Evolutionary conservation across 2,113 vertebrate species (phyloP), one percentile per base, ranked within the genome.

Genomic region (Uropsilus gracilis): DNA sequence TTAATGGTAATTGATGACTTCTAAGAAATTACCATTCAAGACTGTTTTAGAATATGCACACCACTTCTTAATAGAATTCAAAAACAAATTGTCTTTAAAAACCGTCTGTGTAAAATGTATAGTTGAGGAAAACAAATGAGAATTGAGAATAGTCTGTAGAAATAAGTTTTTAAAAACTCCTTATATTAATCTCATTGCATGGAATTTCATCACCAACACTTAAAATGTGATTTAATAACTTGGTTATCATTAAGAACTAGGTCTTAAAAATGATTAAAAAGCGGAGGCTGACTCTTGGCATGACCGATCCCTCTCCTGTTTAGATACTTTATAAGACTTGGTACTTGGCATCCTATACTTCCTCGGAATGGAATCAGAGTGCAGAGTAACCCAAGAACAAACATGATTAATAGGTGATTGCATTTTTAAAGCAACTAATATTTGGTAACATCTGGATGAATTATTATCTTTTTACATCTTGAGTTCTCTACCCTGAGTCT

Each of bases 191-290:
- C 12, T 32, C 66, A 22, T 63, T 69, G 72, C 12, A n/a, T 71
- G n/a, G 0, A 34, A 32, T 87, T 59, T 30, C 37, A 89, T 84
- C 53, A 80, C 20, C 8, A 50, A n/a, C 75, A 39, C 6, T 61
- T 77, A 68, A 13, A 14, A 22, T 71, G n/a, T 87, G 53, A 3
- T 50, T 92, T 50, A 68, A 85, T 57, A 9, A 68, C 11, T 81
- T 95, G 81, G 34, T 61, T 85, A 77, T 28, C 6, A 10, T 87
- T 66, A 76, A 55, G 71, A 63, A 68, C 6, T 18, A 55, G 16
- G 69, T 77, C 50, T 53, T 92, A 30, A 76, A 96, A 92, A 76
- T 75, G 1, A 81, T n/a, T 26, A 34, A 37, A 63, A 86, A 83
- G 20, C n/a, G 0, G 90, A 59, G 69, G 10, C 32, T 69, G 9